Conservation (phyloP, 2,113 vertebrate species). For the Bothrops jararaca region DNA sequence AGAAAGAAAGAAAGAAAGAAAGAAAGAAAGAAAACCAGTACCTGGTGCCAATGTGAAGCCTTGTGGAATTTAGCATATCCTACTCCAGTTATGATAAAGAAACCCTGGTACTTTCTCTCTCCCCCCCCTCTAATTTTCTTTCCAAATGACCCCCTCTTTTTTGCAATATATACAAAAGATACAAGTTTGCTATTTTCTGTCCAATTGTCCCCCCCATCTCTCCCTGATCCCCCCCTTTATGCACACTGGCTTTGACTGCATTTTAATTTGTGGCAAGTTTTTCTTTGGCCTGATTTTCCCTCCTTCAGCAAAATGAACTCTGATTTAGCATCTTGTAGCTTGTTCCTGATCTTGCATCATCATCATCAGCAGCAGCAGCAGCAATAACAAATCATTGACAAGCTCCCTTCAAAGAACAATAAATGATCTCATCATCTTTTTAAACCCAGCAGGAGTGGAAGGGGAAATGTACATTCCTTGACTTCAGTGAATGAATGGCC, state of each 20-base stretch:
- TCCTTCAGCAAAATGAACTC: conserved; percentile 55
- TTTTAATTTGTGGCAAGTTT: conserved; percentile 68
- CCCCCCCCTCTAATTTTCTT: conserved; percentile 76
- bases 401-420: conserved; percentile 65
- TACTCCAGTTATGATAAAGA: conserved; percentile 79
- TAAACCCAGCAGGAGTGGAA: conserved; percentile 46
- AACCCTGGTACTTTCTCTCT: conserved; percentile 71
- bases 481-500: conserved; percentile 51
- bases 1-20: conserved; percentile 31
- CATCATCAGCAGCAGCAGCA: conserved; percentile 48
- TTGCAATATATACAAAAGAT: conserved; percentile 74
- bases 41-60: conserved; percentile 68
- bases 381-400: conserved; percentile 49
- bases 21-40: conserved; percentile 32
- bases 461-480: conserved; percentile 51
- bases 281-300: conserved; percentile 29
- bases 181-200: conserved; percentile 75
- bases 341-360: conserved; percentile 49
- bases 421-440: conserved; percentile 69
- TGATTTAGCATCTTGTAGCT: conserved; percentile 76
- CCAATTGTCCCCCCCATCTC: conserved; percentile 50
- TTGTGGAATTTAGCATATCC: conserved; percentile 65
- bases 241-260: conserved; percentile 70
- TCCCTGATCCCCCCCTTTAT: conserved; percentile 39
- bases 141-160: conserved; percentile 61